A percentile compares a stretch with the other conserved stretches of the same genome.
These are phyloP conservation scores for Paramisgurnus dabryanus DNA, from an alignment of 2,113 vertebrate genomes.

Conservation along the genomic window DNA sequence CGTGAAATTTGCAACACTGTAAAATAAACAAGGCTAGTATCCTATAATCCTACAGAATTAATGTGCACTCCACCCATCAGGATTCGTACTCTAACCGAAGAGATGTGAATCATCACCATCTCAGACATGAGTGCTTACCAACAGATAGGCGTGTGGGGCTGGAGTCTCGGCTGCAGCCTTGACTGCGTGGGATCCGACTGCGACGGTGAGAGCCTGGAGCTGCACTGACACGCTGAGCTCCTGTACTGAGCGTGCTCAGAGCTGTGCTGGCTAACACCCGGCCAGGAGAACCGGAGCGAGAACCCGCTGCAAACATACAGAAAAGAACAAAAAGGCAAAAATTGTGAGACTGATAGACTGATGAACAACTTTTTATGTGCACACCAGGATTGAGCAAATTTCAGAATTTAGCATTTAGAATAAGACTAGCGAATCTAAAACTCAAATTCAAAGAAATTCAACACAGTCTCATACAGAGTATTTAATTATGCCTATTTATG, in stretches of 20 bases:
- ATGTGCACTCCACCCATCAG: background rate
- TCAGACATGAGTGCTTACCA: slow-evolving; percentile 76
- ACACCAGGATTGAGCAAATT: background rate
- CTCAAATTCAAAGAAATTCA: too few species aligned
- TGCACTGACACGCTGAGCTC: slow-evolving; percentile 85
- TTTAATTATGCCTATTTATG: too few species aligned
- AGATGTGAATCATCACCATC: background rate
- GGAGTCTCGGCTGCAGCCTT: slow-evolving; percentile 95
- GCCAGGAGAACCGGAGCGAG: slow-evolving; percentile 94
- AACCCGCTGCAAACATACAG: slow-evolving; percentile 82
- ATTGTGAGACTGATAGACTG: background rate
- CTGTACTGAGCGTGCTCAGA: slow-evolving; percentile 88
- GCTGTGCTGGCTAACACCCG: slow-evolving; percentile 90
- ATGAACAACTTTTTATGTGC: background rate
- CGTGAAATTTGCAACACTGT: background rate
- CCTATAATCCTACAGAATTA: background rate
- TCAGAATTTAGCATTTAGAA: background rate
- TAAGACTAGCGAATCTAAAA: too few species aligned
- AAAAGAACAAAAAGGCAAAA: slow-evolving; percentile 11
- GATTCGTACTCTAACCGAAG: background rate
- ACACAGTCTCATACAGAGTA: too few species aligned
- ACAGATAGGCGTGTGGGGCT: slow-evolving; percentile 93
- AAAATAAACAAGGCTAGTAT: background rate
- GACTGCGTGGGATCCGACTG: slow-evolving; percentile 95
- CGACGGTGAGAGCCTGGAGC: slow-evolving; percentile 81